Percentiles rank a stretch among this genome's conserved stretches.
Conservation (phyloP, 2,888 invertebrate species). For the Agonopterix alstromeriana region DNA sequence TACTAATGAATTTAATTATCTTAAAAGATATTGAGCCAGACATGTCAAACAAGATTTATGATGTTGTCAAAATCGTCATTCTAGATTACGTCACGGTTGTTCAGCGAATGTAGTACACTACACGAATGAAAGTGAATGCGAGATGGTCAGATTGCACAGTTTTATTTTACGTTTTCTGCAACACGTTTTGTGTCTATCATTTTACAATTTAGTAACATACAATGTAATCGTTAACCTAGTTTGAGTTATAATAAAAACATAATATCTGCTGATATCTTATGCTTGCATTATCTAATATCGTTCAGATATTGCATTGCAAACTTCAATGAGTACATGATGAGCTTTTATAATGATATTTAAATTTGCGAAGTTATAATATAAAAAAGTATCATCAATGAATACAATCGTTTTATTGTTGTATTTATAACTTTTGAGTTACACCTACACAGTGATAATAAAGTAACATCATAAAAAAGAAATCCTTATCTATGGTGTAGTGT, state of each 20-base stretch:
- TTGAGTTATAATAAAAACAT: neutral
- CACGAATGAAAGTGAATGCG: conserved; percentile 3
- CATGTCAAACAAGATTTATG: neutral
- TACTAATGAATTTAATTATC: too few relatives aligned
- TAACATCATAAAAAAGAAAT: too few relatives aligned
- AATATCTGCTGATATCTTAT: too few relatives aligned
- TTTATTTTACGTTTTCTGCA: neutral
- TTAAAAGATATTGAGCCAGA: too few relatives aligned
- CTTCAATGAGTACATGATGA: too few relatives aligned
- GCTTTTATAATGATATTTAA: too few relatives aligned
- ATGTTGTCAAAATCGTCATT: neutral
- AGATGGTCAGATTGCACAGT: neutral
- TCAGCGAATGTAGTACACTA: conserved; percentile 1
- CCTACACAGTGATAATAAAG: too few relatives aligned
- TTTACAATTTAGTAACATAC: neutral
- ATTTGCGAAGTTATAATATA: too few relatives aligned
- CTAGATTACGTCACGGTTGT: neutral
- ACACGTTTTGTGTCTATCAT: conserved; percentile 1
- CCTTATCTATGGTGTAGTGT: too few relatives aligned
- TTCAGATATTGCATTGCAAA: neutral
- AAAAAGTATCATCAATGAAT: too few relatives aligned
- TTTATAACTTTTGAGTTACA: too few relatives aligned
- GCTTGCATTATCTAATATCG: neutral
- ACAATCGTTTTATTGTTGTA: too few relatives aligned
- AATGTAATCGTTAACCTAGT: neutral